Percentiles rank a stretch among this genome's conserved stretches.
These are phyloP conservation scores for Nothobranchius kuhntae DNA, from an alignment of 2,113 vertebrate genomes.

Conservation along the genomic window DNA sequence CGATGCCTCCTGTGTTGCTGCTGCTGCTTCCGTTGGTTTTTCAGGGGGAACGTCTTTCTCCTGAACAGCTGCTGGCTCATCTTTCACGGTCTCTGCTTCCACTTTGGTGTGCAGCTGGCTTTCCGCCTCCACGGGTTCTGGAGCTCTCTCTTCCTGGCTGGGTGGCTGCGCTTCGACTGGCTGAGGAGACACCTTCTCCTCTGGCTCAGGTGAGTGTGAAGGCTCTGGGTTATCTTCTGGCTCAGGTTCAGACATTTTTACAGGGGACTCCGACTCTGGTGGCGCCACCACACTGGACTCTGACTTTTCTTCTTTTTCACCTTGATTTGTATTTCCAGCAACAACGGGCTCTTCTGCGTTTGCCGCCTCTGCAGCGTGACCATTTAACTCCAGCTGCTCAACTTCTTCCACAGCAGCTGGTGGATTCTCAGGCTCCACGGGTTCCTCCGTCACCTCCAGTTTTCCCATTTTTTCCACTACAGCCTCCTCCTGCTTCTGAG, in stretches of 20 bases:
- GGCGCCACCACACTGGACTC: constrained; percentile 2
- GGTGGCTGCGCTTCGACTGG: constrained; percentile 10
- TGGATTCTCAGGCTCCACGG: constrained; percentile 52
- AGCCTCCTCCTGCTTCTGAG: constrained; percentile 49
- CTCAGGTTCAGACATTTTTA: constrained; percentile 48
- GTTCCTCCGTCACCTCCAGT: constrained; percentile 30
- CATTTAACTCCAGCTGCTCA: constrained; percentile 42
- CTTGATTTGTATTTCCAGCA: constrained; percentile 25
- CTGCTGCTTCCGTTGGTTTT: constrained; percentile 9
- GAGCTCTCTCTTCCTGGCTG: constrained; percentile 8
- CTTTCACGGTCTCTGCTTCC: background rate
- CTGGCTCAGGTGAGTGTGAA: constrained; percentile 29
- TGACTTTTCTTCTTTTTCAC: background rate
- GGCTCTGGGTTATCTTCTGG: constrained; percentile 60
- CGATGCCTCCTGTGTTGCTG: background rate
- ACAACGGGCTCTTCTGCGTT: constrained; percentile 20
- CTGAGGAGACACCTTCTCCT: constrained; percentile 21
- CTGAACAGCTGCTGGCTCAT: no score
- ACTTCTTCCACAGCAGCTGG: constrained; percentile 44
- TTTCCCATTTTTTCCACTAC: constrained; percentile 55
- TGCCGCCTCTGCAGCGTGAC: constrained; percentile 15
- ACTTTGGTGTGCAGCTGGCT: background rate
- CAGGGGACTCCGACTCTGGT: constrained; percentile 46
- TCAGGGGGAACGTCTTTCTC: constrained; percentile 8
- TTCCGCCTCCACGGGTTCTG: constrained; percentile 16